These are phyloP conservation scores for Hippasteria phrygiana DNA, from an alignment of 53 echinoderm and acorn worm genomes.

Conservation along the genomic window DNA sequence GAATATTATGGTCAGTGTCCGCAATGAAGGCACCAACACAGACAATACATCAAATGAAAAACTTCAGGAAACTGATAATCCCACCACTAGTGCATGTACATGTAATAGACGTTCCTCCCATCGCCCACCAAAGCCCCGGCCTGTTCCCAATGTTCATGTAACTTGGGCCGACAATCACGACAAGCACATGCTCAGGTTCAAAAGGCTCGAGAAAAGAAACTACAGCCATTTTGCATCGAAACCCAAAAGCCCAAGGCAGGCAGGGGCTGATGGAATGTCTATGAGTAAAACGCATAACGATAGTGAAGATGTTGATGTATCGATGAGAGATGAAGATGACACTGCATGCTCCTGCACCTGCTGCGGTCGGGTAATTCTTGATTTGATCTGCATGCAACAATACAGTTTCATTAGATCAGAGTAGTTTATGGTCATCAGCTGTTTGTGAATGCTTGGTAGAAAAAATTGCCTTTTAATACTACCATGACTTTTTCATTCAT, in stretches of 20 bases:
- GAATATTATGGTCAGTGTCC: slow-evolving; percentile 15
- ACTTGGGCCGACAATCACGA: slow-evolving; percentile 41
- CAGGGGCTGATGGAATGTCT: not conserved
- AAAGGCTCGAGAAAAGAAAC: not conserved
- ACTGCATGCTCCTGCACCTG: not conserved
- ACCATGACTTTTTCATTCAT: no score
- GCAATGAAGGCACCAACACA: not conserved
- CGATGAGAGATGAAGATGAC: not conserved
- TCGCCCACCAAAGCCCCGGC: not conserved
- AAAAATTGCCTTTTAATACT: no score
- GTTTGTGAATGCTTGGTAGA: no score
- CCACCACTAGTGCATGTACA: not conserved
- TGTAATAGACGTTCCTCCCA: not conserved
- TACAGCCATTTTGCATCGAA: not conserved
- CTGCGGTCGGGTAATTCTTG: slow-evolving; percentile 35
- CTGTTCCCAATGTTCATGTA: not conserved
- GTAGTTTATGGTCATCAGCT: no score
- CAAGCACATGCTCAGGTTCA: not conserved
- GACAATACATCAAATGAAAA: not conserved
- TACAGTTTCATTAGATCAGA: no score
- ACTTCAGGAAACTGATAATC: not conserved
- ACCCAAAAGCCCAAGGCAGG: not conserved
- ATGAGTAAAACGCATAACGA: slow-evolving; percentile 3
- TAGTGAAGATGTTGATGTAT: not conserved
- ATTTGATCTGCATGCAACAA: slow-evolving; percentile 6